Base-by-base conservation (phyloP, 2,888 invertebrate genomes). In the Cordilura impudica region DNA sequence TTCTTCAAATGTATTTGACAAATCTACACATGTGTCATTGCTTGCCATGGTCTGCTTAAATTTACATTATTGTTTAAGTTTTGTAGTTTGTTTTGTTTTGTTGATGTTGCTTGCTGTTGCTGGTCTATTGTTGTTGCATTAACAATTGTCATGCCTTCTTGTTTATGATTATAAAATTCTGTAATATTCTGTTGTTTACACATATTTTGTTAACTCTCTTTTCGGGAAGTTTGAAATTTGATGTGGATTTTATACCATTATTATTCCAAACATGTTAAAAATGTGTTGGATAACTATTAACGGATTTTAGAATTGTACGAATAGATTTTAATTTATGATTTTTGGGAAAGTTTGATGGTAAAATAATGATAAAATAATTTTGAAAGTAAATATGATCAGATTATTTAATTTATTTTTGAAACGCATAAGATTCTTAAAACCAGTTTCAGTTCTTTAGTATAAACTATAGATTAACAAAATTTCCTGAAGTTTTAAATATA, bases 1-100 rank as follows among this genome's bases (percentile, higher is more conserved):
- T 72, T 67, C 49, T 61, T 72, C 56, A 69, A 72, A 72, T 67
- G 67, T 67, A 54, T 72, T 56, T 66, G 43, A 73, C 63, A 67
- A 73, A 58, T 69, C 63, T 65, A 65, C 73, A 78, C 65, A 73
- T 78, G 53, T 67, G 63, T 23, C 51, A 51, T 53, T 43, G 45
- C n/a, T 31, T 54, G 29, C 12, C 31, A 12, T 39, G 4, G 35
- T 39, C 31, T 26, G 26, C 26, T 26, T 26, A 26, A 26, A 26
- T 4, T 26, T 26, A 26, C 26, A 26, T 26, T 26, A 26, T 26
- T 26, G 6, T 26, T 26, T 26, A 4, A 3, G 3, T 26, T 26
- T 26, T 26, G 26, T 6, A 26, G 58, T 63, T 39, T 10, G 21
- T 47, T 53, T 51, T 66, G 6, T 51, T 58, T 39, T 56, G 19